Base-by-base conservation (phyloP, 1,140 invertebrate species). In the Dinothrombium tinctorium region DNA sequence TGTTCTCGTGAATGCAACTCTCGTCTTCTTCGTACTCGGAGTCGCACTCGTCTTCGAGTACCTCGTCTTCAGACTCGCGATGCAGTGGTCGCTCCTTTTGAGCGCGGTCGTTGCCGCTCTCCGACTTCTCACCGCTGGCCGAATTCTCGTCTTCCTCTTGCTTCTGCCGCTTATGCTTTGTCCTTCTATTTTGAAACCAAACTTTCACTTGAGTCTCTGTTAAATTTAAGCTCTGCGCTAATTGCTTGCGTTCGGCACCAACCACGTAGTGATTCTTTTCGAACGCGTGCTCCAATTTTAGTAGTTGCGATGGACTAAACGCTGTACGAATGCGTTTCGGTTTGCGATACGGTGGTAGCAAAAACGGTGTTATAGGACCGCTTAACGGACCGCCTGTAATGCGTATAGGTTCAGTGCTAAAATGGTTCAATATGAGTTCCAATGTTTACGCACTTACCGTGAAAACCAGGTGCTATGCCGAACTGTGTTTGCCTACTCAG, bases 211-310 rank as follows among this genome's bases (percentile, higher is more conserved):
- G 87, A 48, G 87, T 95, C 69, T 94, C 89, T 19, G 84, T 87
- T 47, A 95, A 66, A 53, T 77, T 84, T 28, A 98, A 65, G 38
- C 75, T 75, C 52, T 86, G 76, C 1, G 92, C 90, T 44, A 98
- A 64, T 57, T 95, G 83, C 62, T 96, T 96, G 49, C 92, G 70
- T 60, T 98, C 92, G 15, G 84, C 84, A 0, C 92, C 92, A 17
- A 98, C 87, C 21, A 96, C 87, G 62, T 98, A 98, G 57, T 96
- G 90, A 62, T 96, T 98, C 60, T 86, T 86, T 62, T 95, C 87
- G 61, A 98, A 98, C 24, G 90, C 89, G 55, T 95, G 83, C 58
- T 96, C 92, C 53, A 98, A 60, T 59, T 92, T 90, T 26, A 96
- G 64, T 38, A 98, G 67, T 61, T 98, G 92, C 32, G 80, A 82